A percentile compares a stretch with the other conserved stretches of the same genome.
Evolutionary conservation across 2,797 vertebrate species (phyloP).

Genomic region (Leontocebus nigricollis): DNA sequence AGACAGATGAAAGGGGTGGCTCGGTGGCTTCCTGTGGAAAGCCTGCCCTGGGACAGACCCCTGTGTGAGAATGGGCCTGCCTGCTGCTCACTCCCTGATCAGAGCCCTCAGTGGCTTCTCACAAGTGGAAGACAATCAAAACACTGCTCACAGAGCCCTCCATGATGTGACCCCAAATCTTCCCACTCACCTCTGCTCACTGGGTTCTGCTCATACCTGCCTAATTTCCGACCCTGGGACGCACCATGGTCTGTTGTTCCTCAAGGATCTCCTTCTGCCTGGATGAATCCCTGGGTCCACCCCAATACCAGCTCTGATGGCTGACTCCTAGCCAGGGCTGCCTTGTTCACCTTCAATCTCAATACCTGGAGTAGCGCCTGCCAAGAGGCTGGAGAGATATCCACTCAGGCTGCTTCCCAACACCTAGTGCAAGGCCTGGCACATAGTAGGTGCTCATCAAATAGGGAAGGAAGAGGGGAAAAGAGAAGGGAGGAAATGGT

Average conservation of each 20-base stretch:
- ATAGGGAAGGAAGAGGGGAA: accelerated
- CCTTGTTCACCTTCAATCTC: accelerated
- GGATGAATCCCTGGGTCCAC: accelerated
- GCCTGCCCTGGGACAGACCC: accelerated
- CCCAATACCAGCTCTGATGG: no score
- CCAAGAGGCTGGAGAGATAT: neutral
- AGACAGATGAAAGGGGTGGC: neutral
- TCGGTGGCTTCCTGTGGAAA: neutral
- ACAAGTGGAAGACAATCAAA: neutral
- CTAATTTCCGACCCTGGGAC: neutral
- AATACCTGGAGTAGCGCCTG: accelerated
- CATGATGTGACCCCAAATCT: accelerated
- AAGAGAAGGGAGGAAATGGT: neutral
- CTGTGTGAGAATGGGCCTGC: accelerated
- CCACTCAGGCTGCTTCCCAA: accelerated
- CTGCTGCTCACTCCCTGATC: accelerated
- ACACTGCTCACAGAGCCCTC: neutral
- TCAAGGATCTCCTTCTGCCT: neutral
- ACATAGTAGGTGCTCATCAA: neutral
- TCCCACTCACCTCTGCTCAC: neutral
- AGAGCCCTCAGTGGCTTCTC: neutral
- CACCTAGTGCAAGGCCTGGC: neutral
- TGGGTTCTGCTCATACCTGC: neutral
- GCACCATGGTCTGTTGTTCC: accelerated
- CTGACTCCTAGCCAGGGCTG: neutral